phyloP scores from a whole-genome alignment of 2,888 invertebrate species.

The Drosophila mulleri region DNA sequence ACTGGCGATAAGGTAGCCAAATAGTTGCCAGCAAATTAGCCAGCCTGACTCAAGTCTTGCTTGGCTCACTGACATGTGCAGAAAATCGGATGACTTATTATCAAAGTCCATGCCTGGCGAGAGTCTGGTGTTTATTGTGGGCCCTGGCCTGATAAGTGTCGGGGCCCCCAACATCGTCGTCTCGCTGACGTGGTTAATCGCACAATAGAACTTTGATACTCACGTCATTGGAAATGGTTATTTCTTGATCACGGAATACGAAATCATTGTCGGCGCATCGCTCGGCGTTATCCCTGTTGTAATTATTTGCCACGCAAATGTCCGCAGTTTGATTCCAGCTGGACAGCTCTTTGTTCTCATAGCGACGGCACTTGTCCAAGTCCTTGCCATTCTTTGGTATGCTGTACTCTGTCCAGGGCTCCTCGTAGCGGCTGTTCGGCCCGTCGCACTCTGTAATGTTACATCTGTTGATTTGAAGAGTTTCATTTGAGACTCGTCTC shows the following conservation, averaged over 20 bases:
- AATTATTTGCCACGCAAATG: slow-evolving; percentile 85
- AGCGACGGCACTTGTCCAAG: slow-evolving; percentile 85
- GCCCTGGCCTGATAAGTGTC: slow-evolving; percentile 56
- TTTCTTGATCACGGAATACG: slow-evolving; percentile 87
- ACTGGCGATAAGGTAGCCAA: slow-evolving; percentile 17
- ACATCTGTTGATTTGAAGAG: slow-evolving; percentile 79
- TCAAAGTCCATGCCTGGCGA: slow-evolving; percentile 69
- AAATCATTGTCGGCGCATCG: slow-evolving; percentile 86
- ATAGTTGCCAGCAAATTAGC: neutral
- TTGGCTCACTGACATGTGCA: slow-evolving; percentile 43
- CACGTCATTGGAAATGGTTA: slow-evolving; percentile 89
- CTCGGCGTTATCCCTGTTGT: slow-evolving; percentile 82
- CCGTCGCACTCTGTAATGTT: slow-evolving; percentile 84
- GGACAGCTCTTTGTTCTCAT: slow-evolving; percentile 59
- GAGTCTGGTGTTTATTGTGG: slow-evolving; percentile 39
- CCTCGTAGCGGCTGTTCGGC: slow-evolving; percentile 70
- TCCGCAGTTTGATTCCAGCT: slow-evolving; percentile 50
- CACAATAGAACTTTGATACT: slow-evolving; percentile 79
- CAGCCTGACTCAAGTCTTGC: neutral
- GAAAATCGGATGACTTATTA: slow-evolving; percentile 66
- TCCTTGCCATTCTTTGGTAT: slow-evolving; percentile 84
- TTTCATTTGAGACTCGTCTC: slow-evolving; percentile 11
- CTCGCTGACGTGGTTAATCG: slow-evolving; percentile 55
- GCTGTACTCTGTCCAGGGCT: slow-evolving; percentile 86
- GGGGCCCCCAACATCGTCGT: slow-evolving; percentile 45